Base-by-base conservation (phyloP, 2,888 invertebrate species). In the Ochropacha duplaris region DNA sequence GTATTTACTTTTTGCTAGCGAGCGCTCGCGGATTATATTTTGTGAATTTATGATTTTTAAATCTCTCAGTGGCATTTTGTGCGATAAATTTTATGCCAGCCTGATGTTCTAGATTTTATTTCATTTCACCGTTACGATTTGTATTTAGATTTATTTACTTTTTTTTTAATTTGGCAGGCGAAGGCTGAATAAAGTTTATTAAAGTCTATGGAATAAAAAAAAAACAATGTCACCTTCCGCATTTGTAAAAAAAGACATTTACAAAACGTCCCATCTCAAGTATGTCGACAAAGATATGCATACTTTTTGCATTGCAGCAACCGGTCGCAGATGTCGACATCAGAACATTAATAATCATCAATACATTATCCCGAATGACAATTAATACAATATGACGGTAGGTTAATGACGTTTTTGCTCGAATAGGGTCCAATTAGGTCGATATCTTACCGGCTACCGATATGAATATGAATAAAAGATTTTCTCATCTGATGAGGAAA, bases 391-490 rank as follows among this genome's bases (percentile, higher is more conserved):
- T 64, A 66, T 57, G 59, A 63, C 52, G 55, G 16, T 9, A n/a
- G 58, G 61, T 66, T 69, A 68, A 71, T 68, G 60, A 62, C 51
- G 73, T 81, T 80, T 81, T 80, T 77, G 69, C 70, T 69, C 57
- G 61, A 59, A 62, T 54, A 58, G 57, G 54, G 64, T 61, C 81
- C 82, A 81, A 83, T 83, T 81, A 82, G 74, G 68, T 64, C 64
- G 73, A 73, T 72, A 28, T 28, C 26, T 71, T 72, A 74, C 71
- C 65, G 63, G 68, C 65, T 56, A 58, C 57, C 64, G 67, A 71
- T 76, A 84, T 81, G 72, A 82, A 77, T 82, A 85, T 85, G 85
- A 85, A 85, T 85, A 81, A 85, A 85, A 85, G 80, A 85, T 83
- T 74, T 69, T 68, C 59, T 64, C 58, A 54, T 58, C 71, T 77